These are phyloP conservation scores for Lagenorhynchus albirostris DNA, from an alignment of 2,113 vertebrate genomes.

Conservation along the genomic window DNA sequence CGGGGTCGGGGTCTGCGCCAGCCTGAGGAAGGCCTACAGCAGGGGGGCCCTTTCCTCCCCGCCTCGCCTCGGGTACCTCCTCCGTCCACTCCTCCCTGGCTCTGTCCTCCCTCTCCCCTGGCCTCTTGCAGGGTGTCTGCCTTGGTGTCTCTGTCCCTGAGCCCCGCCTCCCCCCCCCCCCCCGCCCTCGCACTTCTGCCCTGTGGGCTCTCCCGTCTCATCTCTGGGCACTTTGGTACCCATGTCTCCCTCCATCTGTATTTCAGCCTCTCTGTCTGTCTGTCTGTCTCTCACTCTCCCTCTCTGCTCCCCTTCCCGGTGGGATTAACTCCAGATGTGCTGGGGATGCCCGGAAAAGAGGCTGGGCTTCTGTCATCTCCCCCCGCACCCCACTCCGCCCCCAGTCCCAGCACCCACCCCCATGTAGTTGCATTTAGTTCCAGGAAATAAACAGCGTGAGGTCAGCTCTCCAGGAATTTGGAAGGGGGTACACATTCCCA, in stretches of 20 bases:
- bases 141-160: too few relatives aligned
- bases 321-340: conserved; percentile 74
- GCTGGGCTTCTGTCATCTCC: not conserved
- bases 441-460: conserved; percentile 18
- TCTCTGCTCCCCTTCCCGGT: rapidly evolving
- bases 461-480: conserved; percentile 22
- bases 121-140: not conserved
- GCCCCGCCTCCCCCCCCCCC: not conserved
- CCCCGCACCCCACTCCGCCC: not conserved
- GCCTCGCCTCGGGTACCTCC: rapidly evolving
- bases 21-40: not conserved
- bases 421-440: conserved; percentile 22
- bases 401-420: not conserved
- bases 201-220: not conserved
- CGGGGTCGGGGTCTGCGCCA: rapidly evolving
- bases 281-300: not conserved
- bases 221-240: not conserved
- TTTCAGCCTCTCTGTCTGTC: not conserved
- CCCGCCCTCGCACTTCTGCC: not conserved
- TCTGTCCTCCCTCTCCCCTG: not conserved
- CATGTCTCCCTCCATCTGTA: not conserved
- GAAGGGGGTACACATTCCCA: conserved; percentile 33
- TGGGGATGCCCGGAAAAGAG: not conserved
- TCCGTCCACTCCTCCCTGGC: rapidly evolving
- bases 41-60: not conserved